Evolutionary conservation across 2,797 vertebrate species (phyloP), one percentile per base, ranked within the genome.

Genomic region (Arctocebus calabarensis): DNA sequence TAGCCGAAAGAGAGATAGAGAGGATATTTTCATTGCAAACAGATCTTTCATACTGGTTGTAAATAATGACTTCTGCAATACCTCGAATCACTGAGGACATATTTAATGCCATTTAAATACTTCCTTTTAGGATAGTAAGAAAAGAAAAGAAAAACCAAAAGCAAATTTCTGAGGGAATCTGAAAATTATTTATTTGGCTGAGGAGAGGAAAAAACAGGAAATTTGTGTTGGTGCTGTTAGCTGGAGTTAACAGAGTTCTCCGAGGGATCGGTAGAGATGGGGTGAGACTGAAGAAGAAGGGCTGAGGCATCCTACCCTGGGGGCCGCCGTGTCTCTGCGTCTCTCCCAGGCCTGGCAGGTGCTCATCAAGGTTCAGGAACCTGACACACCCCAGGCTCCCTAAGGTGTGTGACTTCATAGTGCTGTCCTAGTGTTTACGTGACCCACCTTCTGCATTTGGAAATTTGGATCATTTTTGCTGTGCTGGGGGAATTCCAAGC

Each of bases 121-220:
- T 16, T 29, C 57, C 37, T 87, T 43, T 64, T 43, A 84, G 52
- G 48, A 20, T 37, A n/a, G 34, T 66, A n/a, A n/a, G n/a, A n/a
- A n/a, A n/a, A n/a, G n/a, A n/a, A 83, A 59, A 77, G 48, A 81
- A 90, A 90, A 66, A 82, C 57, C 71, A n/a, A 92, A 87, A 88
- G 83, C 25, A 89, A 78, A 73, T 64, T 77, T 90, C 62, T 29
- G 68, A 94, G 25, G n/a, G 19, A 32, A 78, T 84, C 32, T 57
- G 84, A 64, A 66, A 71, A 57, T 59, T 64, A 70, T 88, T 78
- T 85, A 79, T 89, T 79, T 88, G 52, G 57, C 2, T 0, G 71
- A 84, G 64, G 62, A 83, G 64, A 73, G 52, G 79, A 29, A 48
- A 84, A 55, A 86, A 48, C 32, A 64, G 91, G 83, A 88, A 83